Conservation (phyloP, 2,888 invertebrate species). For the Nebria salina region DNA sequence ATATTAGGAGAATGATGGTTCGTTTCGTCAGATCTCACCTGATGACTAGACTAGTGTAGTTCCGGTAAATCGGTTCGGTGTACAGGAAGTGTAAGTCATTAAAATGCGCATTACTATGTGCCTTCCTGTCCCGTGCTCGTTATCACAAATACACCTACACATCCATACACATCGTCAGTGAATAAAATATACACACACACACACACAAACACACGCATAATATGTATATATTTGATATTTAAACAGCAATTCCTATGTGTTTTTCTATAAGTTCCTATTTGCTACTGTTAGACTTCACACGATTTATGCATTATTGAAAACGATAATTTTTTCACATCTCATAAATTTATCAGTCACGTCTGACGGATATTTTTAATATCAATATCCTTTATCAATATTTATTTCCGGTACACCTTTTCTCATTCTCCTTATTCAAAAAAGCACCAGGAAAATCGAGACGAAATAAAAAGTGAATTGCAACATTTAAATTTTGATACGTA, state of each 20-base stretch:
- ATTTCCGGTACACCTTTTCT: not conserved
- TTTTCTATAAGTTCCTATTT: not conserved
- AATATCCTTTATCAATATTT: not conserved
- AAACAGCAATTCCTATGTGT: not conserved
- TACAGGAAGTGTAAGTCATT: conserved; percentile 38
- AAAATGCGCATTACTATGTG: conserved; percentile 32
- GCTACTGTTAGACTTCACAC: not conserved
- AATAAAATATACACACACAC: not conserved
- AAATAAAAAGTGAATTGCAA: too few relatives aligned
- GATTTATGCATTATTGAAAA: not conserved
- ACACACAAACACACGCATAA: not conserved
- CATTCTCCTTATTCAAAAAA: not conserved
- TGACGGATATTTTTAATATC: not conserved
- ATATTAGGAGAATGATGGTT: not conserved
- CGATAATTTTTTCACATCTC: not conserved
- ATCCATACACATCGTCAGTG: not conserved
- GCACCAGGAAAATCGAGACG: too few relatives aligned
- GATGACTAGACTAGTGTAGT: conserved; percentile 23
- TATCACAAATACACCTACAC: conserved; percentile 11
- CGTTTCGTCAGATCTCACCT: not conserved
- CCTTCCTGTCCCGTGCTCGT: conserved; percentile 35
- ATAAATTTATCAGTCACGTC: not conserved
- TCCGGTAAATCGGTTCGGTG: conserved; percentile 32
- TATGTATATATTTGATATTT: not conserved
- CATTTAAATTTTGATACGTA: too few relatives aligned